Evolutionary conservation across 2,888 invertebrate species (phyloP).

Genomic region (Scaptomyza parva): DNA sequence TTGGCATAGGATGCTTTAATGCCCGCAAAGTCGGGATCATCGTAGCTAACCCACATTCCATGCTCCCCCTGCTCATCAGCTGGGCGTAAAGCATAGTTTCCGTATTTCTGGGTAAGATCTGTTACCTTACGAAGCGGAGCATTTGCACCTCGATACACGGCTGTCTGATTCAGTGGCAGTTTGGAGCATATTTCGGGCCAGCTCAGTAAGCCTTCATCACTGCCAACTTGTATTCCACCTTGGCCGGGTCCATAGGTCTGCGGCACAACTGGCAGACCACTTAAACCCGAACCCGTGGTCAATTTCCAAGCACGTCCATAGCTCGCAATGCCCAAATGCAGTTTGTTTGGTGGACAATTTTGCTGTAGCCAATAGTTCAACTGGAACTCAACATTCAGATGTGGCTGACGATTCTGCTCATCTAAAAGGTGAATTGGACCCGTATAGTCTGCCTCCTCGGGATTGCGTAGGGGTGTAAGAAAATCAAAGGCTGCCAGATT

Average conservation of each 20-base stretch:
- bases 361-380: conserved; percentile 87
- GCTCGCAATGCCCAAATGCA: conserved; percentile 90
- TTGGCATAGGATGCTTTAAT: conserved; percentile 90
- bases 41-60: conserved; percentile 93
- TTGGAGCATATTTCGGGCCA: conserved; percentile 92
- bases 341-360: conserved; percentile 88
- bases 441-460: conserved; percentile 91
- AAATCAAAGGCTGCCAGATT: conserved; percentile 93
- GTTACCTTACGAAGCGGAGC: conserved; percentile 89
- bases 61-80: conserved; percentile 88
- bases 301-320: conserved; percentile 92
- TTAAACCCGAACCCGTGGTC: conserved; percentile 89
- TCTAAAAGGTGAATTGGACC: conserved; percentile 90
- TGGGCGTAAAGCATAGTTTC: conserved; percentile 91
- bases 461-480: conserved; percentile 90
- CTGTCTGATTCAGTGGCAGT: conserved; percentile 87
- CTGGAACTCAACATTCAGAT: conserved; percentile 89
- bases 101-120: conserved; percentile 92
- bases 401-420: conserved; percentile 87
- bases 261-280: conserved; percentile 91
- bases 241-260: conserved; percentile 89
- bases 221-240: conserved; percentile 88
- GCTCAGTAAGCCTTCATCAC: conserved; percentile 89
- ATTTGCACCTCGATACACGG: conserved; percentile 87
- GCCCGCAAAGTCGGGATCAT: conserved; percentile 92